A percentile compares a stretch with the other conserved stretches of the same genome.
Evolutionary conservation across 2,797 vertebrate species (phyloP).

Genomic region (Podarcis siculus): DNA sequence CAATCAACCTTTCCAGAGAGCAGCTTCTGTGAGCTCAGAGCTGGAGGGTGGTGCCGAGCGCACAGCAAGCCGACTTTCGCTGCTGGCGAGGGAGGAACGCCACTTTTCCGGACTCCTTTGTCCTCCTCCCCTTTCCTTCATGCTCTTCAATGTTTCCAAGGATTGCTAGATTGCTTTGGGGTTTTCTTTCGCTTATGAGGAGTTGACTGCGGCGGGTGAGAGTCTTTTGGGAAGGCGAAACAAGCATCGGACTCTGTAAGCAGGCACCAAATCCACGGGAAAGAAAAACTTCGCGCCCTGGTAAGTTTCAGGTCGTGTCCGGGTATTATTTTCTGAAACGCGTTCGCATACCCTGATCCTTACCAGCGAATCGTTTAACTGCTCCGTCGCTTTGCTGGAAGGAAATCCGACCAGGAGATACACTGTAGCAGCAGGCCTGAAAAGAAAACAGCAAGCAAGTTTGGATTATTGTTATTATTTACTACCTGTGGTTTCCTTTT

Average conservation of each 20-base stretch:
- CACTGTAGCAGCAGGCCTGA: background rate
- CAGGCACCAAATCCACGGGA: constrained; percentile 23
- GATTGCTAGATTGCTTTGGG: background rate
- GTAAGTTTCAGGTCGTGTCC: constrained; percentile 46
- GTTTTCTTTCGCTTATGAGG: background rate
- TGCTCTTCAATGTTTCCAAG: background rate
- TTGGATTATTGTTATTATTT: background rate
- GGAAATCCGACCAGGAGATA: constrained; percentile 12
- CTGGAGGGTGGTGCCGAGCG: constrained; percentile 59
- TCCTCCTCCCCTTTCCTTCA: background rate
- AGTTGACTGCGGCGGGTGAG: background rate
- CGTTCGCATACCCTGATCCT: background rate
- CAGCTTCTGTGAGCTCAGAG: constrained; percentile 12
- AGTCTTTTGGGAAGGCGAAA: background rate
- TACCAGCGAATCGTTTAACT: background rate
- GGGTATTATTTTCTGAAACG: background rate
- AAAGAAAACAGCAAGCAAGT: background rate
- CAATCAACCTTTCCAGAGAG: constrained; percentile 39
- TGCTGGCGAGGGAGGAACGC: background rate
- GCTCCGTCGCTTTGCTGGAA: background rate
- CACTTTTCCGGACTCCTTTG: background rate
- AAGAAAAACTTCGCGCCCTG: constrained; percentile 39
- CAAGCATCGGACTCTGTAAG: constrained; percentile 7
- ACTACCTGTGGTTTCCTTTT: background rate
- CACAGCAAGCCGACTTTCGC: constrained; percentile 20